These are phyloP conservation scores for Ferrisia virgata DNA, from an alignment of 2,888 invertebrate species.

Conservation along the genomic window DNA sequence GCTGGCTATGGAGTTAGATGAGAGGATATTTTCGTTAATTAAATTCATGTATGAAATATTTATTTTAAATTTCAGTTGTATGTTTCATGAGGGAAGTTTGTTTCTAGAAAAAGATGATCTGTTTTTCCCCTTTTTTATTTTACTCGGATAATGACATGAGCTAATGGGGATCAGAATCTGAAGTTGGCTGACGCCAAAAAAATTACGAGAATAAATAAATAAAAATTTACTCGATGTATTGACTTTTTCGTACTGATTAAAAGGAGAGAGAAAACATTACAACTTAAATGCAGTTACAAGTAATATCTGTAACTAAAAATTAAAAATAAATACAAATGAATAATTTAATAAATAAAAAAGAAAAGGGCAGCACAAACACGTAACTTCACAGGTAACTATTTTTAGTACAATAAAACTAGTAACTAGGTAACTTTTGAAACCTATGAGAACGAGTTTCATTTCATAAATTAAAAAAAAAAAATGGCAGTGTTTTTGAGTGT, in stretches of 20 bases:
- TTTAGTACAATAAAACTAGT: neutral
- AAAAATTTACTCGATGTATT: conserved; percentile 21
- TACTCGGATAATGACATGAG: no score
- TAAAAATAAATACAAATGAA: conserved; percentile 12
- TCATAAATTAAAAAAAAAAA: neutral
- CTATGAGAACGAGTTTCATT: neutral
- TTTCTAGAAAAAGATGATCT: no score
- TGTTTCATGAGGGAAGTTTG: no score
- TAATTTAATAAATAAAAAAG: neutral
- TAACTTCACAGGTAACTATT: conserved; percentile 26
- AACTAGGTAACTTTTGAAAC: conserved; percentile 4
- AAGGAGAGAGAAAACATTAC: conserved; percentile 9
- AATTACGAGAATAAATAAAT: neutral
- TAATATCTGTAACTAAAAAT: neutral
- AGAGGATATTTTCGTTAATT: no score
- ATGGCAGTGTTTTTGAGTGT: conserved; percentile 5
- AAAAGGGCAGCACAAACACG: conserved; percentile 4
- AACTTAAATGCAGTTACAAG: conserved; percentile 27
- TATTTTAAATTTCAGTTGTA: no score
- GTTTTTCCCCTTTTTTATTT: neutral
- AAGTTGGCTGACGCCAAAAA: neutral
- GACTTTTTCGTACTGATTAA: conserved; percentile 16
- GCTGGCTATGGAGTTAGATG: no score
- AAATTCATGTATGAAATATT: no score
- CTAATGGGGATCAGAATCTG: neutral